Evolutionary conservation across 2,113 vertebrate species (phyloP).

Genomic region (Mystacornis crossleyi): DNA sequence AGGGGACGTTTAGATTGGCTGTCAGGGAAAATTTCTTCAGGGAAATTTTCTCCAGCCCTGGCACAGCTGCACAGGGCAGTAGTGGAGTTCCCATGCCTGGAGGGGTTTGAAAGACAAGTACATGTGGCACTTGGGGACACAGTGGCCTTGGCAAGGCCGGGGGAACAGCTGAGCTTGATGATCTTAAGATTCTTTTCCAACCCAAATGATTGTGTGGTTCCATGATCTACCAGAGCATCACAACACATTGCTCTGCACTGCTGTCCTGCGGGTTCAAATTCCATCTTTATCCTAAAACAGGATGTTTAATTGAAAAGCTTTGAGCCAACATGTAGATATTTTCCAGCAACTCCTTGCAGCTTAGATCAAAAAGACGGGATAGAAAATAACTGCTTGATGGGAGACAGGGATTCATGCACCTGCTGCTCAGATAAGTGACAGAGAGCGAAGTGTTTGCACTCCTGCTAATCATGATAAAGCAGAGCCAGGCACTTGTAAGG

Average conservation of each 20-base stretch:
- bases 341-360: not conserved
- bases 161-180: rapidly evolving
- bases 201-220: not conserved
- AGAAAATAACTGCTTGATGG: not conserved
- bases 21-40: not conserved
- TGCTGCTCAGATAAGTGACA: constrained; percentile 19
- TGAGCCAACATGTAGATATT: not conserved
- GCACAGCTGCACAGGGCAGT: not conserved
- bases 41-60: not conserved
- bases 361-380: not conserved
- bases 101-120: rapidly evolving
- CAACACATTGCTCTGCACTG: not conserved
- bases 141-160: not conserved
- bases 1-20: rapidly evolving
- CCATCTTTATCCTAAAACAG: not conserved
- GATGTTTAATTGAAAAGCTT: not conserved
- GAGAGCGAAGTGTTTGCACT: not conserved
- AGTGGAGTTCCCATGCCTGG: not conserved
- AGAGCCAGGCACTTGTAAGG: not conserved
- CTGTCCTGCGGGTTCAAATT: not conserved
- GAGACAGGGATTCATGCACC: not conserved
- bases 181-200: not conserved
- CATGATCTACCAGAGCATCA: not conserved
- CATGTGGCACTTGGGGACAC: not conserved
- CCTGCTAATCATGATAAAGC: not conserved